Evolutionary conservation across 1,140 invertebrate genomes (phyloP).

Genomic region (Drosophila prosaltans): DNA sequence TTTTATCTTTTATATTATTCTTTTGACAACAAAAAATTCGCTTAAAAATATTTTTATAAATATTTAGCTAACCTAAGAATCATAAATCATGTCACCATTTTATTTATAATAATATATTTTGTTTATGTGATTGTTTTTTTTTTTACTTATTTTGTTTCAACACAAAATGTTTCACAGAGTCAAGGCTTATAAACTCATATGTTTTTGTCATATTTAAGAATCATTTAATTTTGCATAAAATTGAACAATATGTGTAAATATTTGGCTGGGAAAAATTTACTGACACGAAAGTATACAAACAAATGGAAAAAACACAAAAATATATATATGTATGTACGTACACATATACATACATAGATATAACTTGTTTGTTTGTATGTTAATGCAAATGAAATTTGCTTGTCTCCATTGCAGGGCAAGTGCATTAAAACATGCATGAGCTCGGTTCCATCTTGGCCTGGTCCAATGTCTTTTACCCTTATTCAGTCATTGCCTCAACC

Average conservation of each 20-base stretch:
- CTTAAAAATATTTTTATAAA: neutral
- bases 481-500: neutral
- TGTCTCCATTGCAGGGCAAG: conserved; percentile 47
- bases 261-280: conserved; percentile 47
- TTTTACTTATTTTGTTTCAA: neutral
- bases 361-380: conserved; percentile 44
- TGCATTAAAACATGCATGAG: conserved; percentile 71
- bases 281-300: conserved; percentile 43
- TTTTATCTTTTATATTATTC: neutral
- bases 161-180: neutral
- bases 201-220: conserved; percentile 22
- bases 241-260: conserved; percentile 49
- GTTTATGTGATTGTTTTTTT: neutral
- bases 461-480: conserved; percentile 27
- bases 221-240: conserved; percentile 60
- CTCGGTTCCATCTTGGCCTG: conserved; percentile 29
- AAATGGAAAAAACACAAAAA: conserved; percentile 43
- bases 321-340: neutral
- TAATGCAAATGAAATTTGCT: conserved; percentile 67
- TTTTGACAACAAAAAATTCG: no score
- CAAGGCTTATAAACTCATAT: neutral
- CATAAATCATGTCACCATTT: neutral
- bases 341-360: conserved; percentile 17
- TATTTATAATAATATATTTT: conserved; percentile 1
- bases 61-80: neutral